Conservation (phyloP, 92 coral and sea anemone species). For the Zoanthus sociatus region DNA sequence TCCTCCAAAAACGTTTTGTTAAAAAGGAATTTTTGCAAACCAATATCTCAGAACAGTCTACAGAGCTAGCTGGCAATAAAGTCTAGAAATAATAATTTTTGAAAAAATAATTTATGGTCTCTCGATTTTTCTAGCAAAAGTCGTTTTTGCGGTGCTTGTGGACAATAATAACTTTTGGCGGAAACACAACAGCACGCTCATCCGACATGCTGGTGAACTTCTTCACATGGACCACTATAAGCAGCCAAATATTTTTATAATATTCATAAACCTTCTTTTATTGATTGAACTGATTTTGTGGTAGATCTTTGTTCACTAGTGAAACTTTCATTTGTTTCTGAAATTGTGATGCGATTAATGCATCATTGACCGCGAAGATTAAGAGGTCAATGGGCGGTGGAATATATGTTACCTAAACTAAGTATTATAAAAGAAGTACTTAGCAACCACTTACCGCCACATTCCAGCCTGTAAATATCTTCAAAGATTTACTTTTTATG, state of each 20-base stretch:
- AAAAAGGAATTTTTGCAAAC: too few species aligned
- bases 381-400: constrained; percentile 28
- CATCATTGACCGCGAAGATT: constrained; percentile 26
- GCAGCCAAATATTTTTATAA: neutral
- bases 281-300: constrained; percentile 29
- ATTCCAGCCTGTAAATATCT: constrained; percentile 19
- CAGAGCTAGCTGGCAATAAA: too few species aligned
- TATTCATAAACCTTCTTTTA: neutral
- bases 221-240: neutral
- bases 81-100: too few species aligned
- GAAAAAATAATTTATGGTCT: too few species aligned
- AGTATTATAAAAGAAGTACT: neutral
- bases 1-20: too few species aligned
- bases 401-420: neutral
- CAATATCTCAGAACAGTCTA: too few species aligned
- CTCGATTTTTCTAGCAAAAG: too few species aligned
- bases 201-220: constrained; percentile 19
- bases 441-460: constrained; percentile 30
- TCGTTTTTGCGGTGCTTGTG: constrained; percentile 24
- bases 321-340: constrained; percentile 12
- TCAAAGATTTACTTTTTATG: constrained; percentile 15
- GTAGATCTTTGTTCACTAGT: constrained; percentile 34
- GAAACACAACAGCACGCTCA: constrained; percentile 19
- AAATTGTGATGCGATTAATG: neutral
- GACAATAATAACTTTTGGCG: constrained; percentile 19